Evolutionary conservation across 53 echinoderm and acorn worm genomes (phyloP), one percentile per base, ranked within the genome.

Genomic region (Temnopleurus reevesii): DNA sequence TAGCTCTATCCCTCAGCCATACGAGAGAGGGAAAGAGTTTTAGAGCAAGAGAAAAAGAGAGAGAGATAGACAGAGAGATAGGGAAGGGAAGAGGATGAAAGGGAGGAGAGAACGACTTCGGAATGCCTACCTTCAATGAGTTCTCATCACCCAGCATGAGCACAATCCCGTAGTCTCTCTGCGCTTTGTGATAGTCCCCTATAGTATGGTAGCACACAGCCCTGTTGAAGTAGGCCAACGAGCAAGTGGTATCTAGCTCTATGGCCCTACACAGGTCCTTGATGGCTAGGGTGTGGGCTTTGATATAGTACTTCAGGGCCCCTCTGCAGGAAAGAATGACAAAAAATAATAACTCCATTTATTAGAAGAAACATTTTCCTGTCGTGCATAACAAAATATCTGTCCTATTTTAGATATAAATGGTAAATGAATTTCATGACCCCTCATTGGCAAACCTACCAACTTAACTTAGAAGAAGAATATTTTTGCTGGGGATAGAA

Each of bases 131-230:
- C 94, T 97, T 97, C 13, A 97, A 88, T 6, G 95, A 91, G 85
- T 97, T 95, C 64, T 95, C 95, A 45, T 97, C 99, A 55, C 99
- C 99, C 54, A 99, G 91, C 99, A 96, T 93, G 34, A 99, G 91
- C 5, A 99, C 99, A 60, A 99, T 96, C 19, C 99, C 99, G 89
- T 99, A 99, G 84, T 99, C 99, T 81, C 99, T 92, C 86, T 96
- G 91, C 26, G 99, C 95, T 59, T 95, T 96, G 51, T 84, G 88
- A 90, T 96, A 99, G 76, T 99, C 94, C 46, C 94, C 95, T 18
- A 91, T 93, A 80, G 94, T 99, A 34, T 99, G 99, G 89, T 96
- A 99, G 90, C 99, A 99, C 4, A 99, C 99, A 59, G 99, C 99
- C 28, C 99, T 81, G 91, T 99, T 96, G 92, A 99, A 99, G 93